These are phyloP conservation scores for Maconellicoccus hirsutus DNA, from an alignment of 1,140 invertebrate genomes.

Conservation along the genomic window DNA sequence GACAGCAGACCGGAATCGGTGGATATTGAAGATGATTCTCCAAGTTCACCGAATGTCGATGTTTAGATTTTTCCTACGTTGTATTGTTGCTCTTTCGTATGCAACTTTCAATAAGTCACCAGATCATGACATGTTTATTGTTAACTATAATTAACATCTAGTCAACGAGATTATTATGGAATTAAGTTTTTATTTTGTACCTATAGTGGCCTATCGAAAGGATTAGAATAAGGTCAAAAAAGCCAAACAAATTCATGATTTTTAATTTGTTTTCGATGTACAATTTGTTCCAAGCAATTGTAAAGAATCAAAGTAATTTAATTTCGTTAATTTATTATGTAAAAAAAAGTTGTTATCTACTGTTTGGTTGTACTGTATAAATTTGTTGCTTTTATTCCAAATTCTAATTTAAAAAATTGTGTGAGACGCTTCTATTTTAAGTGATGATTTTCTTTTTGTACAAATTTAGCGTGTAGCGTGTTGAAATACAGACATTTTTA, in stretches of 20 bases:
- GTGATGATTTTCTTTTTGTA: not conserved
- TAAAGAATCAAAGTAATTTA: not conserved
- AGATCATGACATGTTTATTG: not conserved
- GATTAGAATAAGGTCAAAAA: too few species aligned
- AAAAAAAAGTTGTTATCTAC: not conserved
- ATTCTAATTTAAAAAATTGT: not conserved
- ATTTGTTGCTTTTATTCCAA: conserved; percentile 1
- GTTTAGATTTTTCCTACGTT: conserved; percentile 27
- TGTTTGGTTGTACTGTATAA: not conserved
- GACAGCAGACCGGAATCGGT: conserved; percentile 30
- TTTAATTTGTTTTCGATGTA: not conserved
- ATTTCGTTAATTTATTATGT: not conserved
- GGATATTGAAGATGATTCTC: conserved; percentile 32
- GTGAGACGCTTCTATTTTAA: not conserved
- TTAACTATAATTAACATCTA: not conserved
- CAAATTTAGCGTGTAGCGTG: not conserved
- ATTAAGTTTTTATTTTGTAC: conserved; percentile 5
- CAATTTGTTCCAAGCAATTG: not conserved
- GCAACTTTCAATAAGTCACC: not conserved
- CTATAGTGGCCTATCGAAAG: too few species aligned
- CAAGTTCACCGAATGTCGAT: conserved; percentile 29
- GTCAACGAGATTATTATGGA: not conserved
- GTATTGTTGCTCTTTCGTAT: not conserved
- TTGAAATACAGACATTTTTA: not conserved
- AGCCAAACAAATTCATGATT: not conserved